Evolutionary conservation across 2,113 vertebrate genomes (phyloP).

Genomic region (Pituophis catenifer): DNA sequence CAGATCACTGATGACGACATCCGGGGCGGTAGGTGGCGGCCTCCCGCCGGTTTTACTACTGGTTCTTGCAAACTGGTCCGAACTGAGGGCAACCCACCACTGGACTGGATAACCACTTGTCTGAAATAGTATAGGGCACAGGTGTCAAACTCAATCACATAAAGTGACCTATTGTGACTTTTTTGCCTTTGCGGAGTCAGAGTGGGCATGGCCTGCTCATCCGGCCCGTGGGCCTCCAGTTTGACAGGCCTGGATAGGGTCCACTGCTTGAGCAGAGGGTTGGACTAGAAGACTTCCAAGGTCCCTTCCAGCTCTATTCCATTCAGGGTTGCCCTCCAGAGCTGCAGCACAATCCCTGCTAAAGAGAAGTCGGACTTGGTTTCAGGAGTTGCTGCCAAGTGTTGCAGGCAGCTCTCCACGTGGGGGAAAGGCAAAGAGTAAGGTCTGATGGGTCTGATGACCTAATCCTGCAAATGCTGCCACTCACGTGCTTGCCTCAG

Average conservation of each 20-base stretch:
- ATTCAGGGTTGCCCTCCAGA: neutral
- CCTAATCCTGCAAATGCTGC: neutral
- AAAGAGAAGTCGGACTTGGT: neutral
- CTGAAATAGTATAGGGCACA: too few species aligned
- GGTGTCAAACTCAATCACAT: too few species aligned
- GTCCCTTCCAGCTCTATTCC: neutral
- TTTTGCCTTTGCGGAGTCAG: too few species aligned
- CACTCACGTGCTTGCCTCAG: neutral
- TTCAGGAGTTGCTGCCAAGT: neutral
- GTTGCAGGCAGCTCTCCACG: neutral
- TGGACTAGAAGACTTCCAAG: neutral
- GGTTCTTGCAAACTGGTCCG: too few species aligned
- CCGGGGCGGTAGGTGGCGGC: rapidly evolving
- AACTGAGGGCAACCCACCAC: too few species aligned
- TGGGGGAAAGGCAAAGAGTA: neutral
- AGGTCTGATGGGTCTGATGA: neutral
- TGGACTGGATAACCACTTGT: too few species aligned
- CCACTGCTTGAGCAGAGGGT: neutral
- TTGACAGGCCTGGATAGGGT: neutral
- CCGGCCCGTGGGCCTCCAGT: too few species aligned
- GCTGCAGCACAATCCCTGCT: neutral
- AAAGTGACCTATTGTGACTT: too few species aligned
- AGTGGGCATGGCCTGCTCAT: too few species aligned
- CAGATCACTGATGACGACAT: too few species aligned
- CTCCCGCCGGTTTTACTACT: too few species aligned